Percentiles rank a stretch among this genome's conserved stretches.
These are phyloP conservation scores for Prunella strophiata DNA, from an alignment of 2,797 vertebrate species.

Conservation along the genomic window DNA sequence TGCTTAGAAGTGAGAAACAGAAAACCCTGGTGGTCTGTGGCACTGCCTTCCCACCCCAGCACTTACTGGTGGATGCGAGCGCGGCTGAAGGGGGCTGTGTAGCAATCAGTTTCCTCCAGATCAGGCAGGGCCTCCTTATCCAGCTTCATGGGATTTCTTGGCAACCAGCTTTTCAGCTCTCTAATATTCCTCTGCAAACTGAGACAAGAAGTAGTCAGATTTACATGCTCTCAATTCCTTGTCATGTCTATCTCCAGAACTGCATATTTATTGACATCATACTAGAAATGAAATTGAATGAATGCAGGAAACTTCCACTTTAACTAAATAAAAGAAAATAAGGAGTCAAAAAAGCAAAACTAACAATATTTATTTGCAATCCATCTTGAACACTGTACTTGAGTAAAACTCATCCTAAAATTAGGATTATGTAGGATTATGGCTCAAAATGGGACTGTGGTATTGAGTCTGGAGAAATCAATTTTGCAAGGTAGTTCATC, in stretches of 20 bases:
- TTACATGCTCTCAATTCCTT: rapidly evolving
- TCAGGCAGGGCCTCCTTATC: conserved; percentile 96
- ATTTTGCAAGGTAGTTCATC: neutral
- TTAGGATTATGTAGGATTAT: neutral
- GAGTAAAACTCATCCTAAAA: neutral
- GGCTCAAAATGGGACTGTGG: neutral
- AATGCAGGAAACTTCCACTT: neutral
- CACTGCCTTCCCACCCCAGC: neutral
- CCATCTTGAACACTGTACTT: neutral
- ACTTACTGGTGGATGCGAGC: conserved; percentile 96
- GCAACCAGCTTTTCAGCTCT: conserved; percentile 94
- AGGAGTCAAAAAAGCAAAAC: neutral
- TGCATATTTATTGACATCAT: neutral
- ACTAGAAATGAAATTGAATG: neutral
- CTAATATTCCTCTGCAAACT: conserved; percentile 89
- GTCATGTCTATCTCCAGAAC: neutral
- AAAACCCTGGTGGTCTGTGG: neutral
- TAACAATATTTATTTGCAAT: neutral
- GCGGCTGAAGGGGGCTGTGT: conserved; percentile 96
- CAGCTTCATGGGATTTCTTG: conserved; percentile 97
- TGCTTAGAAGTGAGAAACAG: neutral
- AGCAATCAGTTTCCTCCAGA: conserved; percentile 94
- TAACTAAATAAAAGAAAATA: neutral
- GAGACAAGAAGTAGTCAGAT: conserved; percentile 51
- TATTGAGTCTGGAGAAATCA: neutral